Conservation (phyloP, 1,140 invertebrate genomes). For the Diorhabda elongata region DNA sequence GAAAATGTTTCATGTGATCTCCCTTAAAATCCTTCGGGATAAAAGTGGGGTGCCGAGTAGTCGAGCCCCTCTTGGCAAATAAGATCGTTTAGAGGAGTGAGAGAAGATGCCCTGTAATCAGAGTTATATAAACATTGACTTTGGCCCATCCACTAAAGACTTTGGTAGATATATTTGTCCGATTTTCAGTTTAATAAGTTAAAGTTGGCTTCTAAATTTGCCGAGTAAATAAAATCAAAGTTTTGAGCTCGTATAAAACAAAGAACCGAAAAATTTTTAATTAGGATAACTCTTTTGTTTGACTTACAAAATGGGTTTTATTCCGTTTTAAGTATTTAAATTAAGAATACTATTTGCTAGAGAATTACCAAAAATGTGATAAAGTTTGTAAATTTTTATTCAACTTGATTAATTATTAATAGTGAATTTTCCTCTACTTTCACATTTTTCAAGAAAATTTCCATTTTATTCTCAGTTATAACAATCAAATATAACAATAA, state of each 20-base stretch:
- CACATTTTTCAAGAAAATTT: no score
- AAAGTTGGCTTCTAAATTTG: constrained; percentile 22
- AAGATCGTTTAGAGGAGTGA: constrained; percentile 22
- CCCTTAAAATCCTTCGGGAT: constrained; percentile 17
- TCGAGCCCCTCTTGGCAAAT: constrained; percentile 24
- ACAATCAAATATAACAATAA: no score
- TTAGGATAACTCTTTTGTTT: neutral
- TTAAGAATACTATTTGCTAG: no score
- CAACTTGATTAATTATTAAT: no score
- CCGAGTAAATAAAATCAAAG: constrained; percentile 18
- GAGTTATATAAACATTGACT: constrained; percentile 29
- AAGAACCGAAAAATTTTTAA: constrained; percentile 3
- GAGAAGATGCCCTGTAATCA: constrained; percentile 25
- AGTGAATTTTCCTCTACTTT: no score
- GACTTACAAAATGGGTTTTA: no score
- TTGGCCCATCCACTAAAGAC: constrained; percentile 23
- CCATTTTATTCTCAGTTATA: no score
- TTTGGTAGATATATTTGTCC: constrained; percentile 21
- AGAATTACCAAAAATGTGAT: no score
- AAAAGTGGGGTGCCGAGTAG: constrained; percentile 13
- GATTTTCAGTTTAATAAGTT: constrained; percentile 32
- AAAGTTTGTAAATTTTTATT: no score
- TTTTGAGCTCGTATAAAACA: constrained; percentile 3
- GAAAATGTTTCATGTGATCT: constrained; percentile 26
- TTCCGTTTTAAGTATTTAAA: no score